These are phyloP conservation scores for Typhlichthys subterraneus DNA, from an alignment of 2,797 vertebrate species.

Conservation along the genomic window DNA sequence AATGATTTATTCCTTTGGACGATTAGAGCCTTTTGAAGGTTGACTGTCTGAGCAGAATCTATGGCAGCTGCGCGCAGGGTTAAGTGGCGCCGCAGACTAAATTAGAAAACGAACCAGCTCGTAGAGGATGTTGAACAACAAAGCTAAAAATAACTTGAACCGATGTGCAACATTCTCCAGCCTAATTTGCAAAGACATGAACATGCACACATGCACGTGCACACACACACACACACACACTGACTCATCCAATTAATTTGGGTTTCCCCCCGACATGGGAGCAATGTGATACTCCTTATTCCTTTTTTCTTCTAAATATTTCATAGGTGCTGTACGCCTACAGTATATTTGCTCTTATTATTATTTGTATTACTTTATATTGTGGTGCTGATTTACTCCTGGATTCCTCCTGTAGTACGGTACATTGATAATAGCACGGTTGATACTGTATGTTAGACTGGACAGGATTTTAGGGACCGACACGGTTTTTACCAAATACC, in stretches of 20 bases:
- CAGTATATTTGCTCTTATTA: too few relatives aligned
- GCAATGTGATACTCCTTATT: constrained; percentile 25
- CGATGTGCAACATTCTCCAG: constrained; percentile 25
- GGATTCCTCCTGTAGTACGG: constrained; percentile 25
- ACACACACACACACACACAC: too few relatives aligned
- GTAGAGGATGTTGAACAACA: constrained; percentile 43
- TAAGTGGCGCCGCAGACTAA: constrained; percentile 18
- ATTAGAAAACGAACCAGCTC: constrained; percentile 39
- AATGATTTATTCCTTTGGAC: constrained; percentile 64
- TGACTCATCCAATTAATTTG: too few relatives aligned
- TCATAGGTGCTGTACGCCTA: too few relatives aligned
- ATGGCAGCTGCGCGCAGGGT: constrained; percentile 12
- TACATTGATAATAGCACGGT: too few relatives aligned
- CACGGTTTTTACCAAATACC: too few relatives aligned
- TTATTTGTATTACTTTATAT: too few relatives aligned
- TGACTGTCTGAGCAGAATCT: constrained; percentile 42
- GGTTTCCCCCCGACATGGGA: background rate
- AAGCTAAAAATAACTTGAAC: constrained; percentile 61
- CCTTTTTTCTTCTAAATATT: too few relatives aligned
- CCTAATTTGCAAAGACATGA: constrained; percentile 34
- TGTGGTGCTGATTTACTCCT: constrained; percentile 8
- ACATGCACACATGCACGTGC: constrained; percentile 3
- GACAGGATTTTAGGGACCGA: too few relatives aligned
- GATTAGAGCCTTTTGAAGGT: constrained; percentile 41
- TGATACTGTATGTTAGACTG: too few relatives aligned